Evolutionary conservation across 2,113 vertebrate genomes (phyloP).

Genomic region (Peromyscus polionotus): DNA sequence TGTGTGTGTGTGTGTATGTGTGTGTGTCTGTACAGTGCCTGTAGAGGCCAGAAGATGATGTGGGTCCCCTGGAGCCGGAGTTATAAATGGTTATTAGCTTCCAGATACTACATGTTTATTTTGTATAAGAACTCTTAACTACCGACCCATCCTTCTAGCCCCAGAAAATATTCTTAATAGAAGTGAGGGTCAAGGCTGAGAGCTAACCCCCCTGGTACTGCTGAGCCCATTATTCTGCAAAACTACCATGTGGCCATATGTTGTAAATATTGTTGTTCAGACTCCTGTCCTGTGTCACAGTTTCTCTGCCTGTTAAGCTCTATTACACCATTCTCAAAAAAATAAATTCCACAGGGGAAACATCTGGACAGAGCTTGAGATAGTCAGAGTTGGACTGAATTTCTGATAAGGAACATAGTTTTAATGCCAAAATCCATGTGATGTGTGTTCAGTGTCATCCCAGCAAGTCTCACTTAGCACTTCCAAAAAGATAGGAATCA

Average conservation of each 20-base stretch:
- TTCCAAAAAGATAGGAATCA: neutral
- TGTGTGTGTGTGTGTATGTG: neutral
- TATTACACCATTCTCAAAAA: neutral
- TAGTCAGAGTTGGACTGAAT: neutral
- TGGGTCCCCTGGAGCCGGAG: neutral
- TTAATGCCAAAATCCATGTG: neutral
- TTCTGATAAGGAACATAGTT: slow-evolving; percentile 1
- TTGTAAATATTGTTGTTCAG: neutral
- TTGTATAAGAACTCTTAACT: neutral
- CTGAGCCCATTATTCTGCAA: neutral
- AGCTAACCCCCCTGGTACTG: no score
- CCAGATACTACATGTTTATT: neutral
- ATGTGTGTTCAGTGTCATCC: neutral
- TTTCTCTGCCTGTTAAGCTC: neutral
- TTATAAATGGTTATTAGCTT: neutral
- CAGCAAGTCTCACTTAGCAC: neutral
- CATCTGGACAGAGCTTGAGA: neutral
- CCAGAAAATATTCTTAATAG: neutral
- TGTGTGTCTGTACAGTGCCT: no score
- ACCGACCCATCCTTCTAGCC: neutral
- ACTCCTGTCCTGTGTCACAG: no score
- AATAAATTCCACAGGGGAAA: neutral
- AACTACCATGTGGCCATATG: no score
- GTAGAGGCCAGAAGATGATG: neutral
- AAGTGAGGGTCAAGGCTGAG: neutral